Conservation (phyloP, 2,113 vertebrate genomes). For the Cranoglanis bouderius region DNA sequence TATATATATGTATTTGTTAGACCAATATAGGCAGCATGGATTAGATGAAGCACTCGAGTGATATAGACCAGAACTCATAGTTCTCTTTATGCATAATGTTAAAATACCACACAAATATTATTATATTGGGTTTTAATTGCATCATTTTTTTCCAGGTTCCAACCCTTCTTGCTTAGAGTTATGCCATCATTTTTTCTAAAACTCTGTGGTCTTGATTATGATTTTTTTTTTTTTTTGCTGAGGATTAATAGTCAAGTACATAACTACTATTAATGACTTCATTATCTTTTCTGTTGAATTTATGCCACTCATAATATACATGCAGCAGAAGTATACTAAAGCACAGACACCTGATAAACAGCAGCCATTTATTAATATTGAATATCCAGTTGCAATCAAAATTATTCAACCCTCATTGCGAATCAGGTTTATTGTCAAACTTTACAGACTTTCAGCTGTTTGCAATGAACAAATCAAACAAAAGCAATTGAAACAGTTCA, state of each 20-base stretch:
- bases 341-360: background rate
- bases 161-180: too few relatives aligned
- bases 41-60: background rate
- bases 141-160: background rate
- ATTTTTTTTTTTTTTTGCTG: background rate
- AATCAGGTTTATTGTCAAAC: too few relatives aligned
- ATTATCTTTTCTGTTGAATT: background rate
- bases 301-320: background rate
- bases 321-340: background rate
- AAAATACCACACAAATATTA: background rate
- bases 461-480: too few relatives aligned
- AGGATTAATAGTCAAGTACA: background rate
- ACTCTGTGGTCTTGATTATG: background rate
- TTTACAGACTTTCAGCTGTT: too few relatives aligned
- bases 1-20: too few relatives aligned
- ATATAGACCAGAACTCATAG: background rate
- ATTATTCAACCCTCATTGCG: too few relatives aligned
- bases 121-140: background rate
- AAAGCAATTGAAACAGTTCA: too few relatives aligned
- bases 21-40: background rate
- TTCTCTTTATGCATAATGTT: background rate
- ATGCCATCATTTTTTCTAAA: background rate
- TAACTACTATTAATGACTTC: background rate
- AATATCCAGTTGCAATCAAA: too few relatives aligned
- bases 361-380: background rate